Conservation (phyloP, 2,797 vertebrate species). For the Zalophus californianus region DNA sequence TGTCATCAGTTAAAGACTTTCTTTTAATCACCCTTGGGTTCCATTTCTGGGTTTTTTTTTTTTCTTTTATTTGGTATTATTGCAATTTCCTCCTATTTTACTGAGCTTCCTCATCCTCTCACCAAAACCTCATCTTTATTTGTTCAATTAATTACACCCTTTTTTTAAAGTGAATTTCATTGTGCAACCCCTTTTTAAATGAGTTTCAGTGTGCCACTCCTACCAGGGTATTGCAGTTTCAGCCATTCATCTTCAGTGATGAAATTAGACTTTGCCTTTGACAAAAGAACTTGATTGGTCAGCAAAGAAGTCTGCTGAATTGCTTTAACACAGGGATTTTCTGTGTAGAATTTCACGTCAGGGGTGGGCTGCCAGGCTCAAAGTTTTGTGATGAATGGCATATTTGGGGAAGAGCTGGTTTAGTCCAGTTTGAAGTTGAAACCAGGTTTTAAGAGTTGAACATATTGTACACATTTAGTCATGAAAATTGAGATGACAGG, state of each 20-base stretch:
- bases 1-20: constrained; percentile 13
- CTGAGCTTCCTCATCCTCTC: constrained; percentile 16
- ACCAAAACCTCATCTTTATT: constrained; percentile 50
- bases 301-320: constrained; percentile 11
- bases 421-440: constrained; percentile 4
- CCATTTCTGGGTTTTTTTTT: not conserved
- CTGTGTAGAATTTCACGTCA: not conserved
- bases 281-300: constrained; percentile 1
- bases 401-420: constrained; percentile 28
- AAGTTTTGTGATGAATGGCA: constrained; percentile 24
- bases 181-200: not conserved
- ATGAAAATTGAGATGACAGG: constrained; percentile 25
- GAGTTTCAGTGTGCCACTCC: not conserved
- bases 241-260: not conserved
- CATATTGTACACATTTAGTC: not conserved
- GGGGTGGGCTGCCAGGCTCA: not conserved
- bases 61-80: not conserved
- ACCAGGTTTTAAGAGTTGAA: constrained; percentile 8
- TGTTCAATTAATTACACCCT: not conserved
- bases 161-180: not conserved
- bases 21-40: not conserved
- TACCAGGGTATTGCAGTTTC: not conserved
- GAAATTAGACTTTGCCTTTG: constrained; percentile 34
- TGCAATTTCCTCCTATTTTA: not conserved
- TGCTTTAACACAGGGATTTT: constrained; percentile 8